Percentiles rank a stretch among this genome's conserved stretches.
phyloP scores from a whole-genome alignment of 2,888 invertebrate genomes.

The Campoletis raptor region DNA sequence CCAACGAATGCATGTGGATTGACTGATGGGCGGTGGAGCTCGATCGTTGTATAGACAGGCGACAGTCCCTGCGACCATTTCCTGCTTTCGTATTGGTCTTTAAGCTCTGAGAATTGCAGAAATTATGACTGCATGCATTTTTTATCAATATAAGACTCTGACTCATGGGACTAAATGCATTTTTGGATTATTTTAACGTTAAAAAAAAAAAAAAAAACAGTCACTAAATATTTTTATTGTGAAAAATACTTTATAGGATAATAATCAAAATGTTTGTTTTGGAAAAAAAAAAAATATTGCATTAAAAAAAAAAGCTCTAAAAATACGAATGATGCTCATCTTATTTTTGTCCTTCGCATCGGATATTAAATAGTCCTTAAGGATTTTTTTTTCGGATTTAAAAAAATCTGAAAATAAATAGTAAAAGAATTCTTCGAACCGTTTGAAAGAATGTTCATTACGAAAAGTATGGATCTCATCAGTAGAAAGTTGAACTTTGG shows the following conservation, averaged over 20 bases:
- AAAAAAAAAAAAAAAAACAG: neutral
- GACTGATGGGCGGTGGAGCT: conserved; percentile 84
- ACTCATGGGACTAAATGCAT: conserved; percentile 12
- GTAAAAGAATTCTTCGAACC: no score
- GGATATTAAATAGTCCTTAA: no score
- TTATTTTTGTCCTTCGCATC: no score
- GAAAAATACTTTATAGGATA: no score
- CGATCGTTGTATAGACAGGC: conserved; percentile 74
- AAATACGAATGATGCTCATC: no score
- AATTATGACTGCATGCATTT: conserved; percentile 43
- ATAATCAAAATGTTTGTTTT: no score
- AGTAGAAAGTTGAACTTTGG: conserved; percentile 30
- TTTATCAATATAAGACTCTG: conserved; percentile 29
- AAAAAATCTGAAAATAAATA: neutral
- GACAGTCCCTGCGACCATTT: conserved; percentile 51
- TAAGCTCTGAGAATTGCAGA: conserved; percentile 64
- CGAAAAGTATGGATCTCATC: conserved; percentile 25
- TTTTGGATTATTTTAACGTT: neutral
- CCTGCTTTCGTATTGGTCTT: conserved; percentile 55
- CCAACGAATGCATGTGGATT: conserved; percentile 85
- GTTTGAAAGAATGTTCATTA: conserved; percentile 16
- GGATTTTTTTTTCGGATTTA: neutral
- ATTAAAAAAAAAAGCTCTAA: no score
- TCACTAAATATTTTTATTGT: neutral
- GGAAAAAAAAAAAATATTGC: no score